Percentiles rank a stretch among this genome's conserved stretches.
These are phyloP conservation scores for Virgularia gustaviana DNA, from an alignment of 92 coral and sea anemone species.

Conservation along the genomic window DNA sequence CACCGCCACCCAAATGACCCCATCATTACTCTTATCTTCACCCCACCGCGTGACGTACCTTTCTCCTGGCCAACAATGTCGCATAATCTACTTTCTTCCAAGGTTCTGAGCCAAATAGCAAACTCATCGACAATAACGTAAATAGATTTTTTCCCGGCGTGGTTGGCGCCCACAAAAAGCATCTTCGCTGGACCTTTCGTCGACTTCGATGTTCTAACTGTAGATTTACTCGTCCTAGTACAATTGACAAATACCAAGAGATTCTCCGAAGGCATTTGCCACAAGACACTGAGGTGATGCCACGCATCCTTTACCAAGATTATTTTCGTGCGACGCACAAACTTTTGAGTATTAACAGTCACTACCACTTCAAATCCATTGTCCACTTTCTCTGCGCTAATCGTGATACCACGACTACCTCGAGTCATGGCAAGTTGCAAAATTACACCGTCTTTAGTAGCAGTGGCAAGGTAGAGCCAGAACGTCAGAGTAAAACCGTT, in stretches of 20 bases:
- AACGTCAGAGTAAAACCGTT: conserved; percentile 72
- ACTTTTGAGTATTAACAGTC: conserved; percentile 50
- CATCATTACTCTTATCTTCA: no score
- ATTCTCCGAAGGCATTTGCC: conserved; percentile 46
- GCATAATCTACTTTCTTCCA: conserved; percentile 55
- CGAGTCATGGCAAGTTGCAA: conserved; percentile 80
- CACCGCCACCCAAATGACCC: no score
- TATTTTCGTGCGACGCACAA: conserved; percentile 29
- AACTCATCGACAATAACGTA: conserved; percentile 74
- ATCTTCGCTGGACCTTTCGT: background rate
- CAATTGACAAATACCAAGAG: conserved; percentile 74
- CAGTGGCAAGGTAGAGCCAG: conserved; percentile 75
- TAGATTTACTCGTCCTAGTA: conserved; percentile 11
- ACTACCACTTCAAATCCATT: conserved; percentile 54
- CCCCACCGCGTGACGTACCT: no score
- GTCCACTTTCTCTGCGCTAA: conserved; percentile 57
- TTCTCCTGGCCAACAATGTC: conserved; percentile 44
- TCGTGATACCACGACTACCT: conserved; percentile 71
- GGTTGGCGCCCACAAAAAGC: conserved; percentile 83
- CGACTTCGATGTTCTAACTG: background rate
- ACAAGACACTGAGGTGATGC: conserved; percentile 74
- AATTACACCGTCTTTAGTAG: conserved; percentile 63
- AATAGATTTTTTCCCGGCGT: conserved; percentile 60
- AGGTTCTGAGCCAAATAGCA: conserved; percentile 75
- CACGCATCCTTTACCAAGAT: conserved; percentile 63